Evolutionary conservation across 2,797 vertebrate species (phyloP).

Genomic region (Spinus pinus): DNA sequence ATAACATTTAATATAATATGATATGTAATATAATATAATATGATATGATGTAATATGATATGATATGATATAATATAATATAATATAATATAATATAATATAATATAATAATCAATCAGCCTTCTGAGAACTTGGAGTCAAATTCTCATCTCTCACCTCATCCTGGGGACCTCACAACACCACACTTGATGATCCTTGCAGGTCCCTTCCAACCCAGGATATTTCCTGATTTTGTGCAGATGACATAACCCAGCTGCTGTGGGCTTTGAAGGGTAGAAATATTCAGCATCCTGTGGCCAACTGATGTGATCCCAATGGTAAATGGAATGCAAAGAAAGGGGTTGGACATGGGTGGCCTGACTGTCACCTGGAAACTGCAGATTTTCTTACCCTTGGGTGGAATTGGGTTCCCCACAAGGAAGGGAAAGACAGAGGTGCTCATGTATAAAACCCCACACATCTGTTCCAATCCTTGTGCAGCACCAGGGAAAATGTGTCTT

Average conservation of each 20-base stretch:
- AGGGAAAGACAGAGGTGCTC: background rate
- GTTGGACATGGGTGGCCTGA: background rate
- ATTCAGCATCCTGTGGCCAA: background rate
- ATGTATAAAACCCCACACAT: background rate
- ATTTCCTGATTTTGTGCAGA: background rate
- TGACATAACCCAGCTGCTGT: background rate
- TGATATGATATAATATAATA: too few species aligned
- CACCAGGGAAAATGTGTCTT: background rate
- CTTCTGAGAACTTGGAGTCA: too few species aligned
- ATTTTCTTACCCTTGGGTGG: background rate
- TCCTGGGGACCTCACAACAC: too few species aligned
- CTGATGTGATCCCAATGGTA: background rate
- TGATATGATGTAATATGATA: too few species aligned
- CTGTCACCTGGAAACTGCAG: background rate
- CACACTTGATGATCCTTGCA: background rate
- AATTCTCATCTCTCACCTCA: too few species aligned
- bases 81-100: too few species aligned
- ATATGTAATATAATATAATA: too few species aligned
- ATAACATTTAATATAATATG: too few species aligned
- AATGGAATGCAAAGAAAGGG: background rate
- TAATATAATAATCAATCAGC: too few species aligned
- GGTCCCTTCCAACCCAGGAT: background rate
- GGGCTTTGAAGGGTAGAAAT: background rate
- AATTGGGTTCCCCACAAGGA: background rate
- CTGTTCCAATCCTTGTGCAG: background rate